Evolutionary conservation across 2,113 vertebrate genomes (phyloP).

Genomic region (Ceuthmochares aereus): DNA sequence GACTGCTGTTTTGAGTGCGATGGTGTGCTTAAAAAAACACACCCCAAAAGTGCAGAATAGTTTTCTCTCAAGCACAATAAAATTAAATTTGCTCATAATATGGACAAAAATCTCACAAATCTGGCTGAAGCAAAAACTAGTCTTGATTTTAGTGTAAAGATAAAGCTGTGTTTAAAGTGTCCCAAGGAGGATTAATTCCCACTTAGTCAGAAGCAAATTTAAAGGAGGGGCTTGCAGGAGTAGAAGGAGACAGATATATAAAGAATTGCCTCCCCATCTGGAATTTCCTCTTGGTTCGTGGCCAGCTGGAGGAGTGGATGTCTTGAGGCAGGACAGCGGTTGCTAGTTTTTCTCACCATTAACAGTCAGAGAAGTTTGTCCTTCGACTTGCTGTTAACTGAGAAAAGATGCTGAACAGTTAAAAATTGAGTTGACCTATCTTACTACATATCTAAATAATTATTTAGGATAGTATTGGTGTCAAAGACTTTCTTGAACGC

Average conservation of each 20-base stretch:
- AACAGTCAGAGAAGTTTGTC: slow-evolving; percentile 28
- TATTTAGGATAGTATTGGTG: background rate
- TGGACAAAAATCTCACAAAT: background rate
- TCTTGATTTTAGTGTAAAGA: background rate
- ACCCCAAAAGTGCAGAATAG: background rate
- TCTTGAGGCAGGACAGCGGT: background rate
- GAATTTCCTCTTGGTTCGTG: slow-evolving; percentile 56
- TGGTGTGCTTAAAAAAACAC: background rate
- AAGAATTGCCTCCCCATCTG: slow-evolving; percentile 35
- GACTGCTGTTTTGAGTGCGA: background rate
- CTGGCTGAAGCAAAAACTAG: background rate
- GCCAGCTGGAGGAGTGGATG: slow-evolving; percentile 7
- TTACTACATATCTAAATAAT: background rate
- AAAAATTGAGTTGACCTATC: background rate
- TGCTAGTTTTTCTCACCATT: slow-evolving; percentile 43
- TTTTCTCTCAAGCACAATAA: background rate
- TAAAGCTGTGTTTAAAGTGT: background rate
- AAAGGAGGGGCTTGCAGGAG: background rate
- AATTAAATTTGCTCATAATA: background rate
- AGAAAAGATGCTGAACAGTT: background rate
- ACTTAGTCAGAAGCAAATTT: background rate
- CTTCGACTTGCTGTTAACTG: background rate
- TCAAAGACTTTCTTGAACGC: background rate
- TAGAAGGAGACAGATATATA: slow-evolving; percentile 4
- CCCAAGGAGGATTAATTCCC: background rate